Base-by-base conservation (phyloP, 2,113 vertebrate genomes). In the Donacobius atricapilla region DNA sequence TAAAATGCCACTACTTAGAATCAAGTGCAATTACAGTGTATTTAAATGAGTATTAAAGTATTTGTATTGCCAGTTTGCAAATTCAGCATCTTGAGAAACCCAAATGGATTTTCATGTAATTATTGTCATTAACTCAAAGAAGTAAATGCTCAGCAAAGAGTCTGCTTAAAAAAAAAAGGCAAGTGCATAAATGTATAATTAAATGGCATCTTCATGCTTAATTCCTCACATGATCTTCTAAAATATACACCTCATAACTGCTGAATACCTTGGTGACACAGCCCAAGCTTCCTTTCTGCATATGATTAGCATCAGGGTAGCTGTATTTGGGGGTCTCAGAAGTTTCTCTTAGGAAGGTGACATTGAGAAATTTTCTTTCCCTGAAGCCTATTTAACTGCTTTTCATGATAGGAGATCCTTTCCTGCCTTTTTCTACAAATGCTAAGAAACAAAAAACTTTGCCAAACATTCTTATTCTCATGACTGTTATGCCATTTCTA, bases 21-120 rank as follows among this genome's bases (percentile, higher is more conserved):
- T 87, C 83, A 90, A 93, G 90, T 77, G 92, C 78, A 91, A 96
- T 90, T 96, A 91, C 35, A 70, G 82, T 73, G 78, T 53, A 91
- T 95, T 94, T 97, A 85, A 94, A 95, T 88, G 37, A 58, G 79
- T 77, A 91, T 91, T 91, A 93, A 80, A 87, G 70, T 91, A 96
- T 94, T 96, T 97, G 82, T 90, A 93, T 80, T 94, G 58, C 78
- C 71, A 88, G 79, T 85, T 95, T 96, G 93, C 90, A 95, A 94
- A 96, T 95, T 87, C 93, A 94, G 89, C 91, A 86, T 90, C 87
- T 95, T 91, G 71, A 96, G 84, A 86, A 90, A 63, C 78, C 58
- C 13, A 0, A 93, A 96, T 73, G 93, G 84, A 95, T 95, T 95
- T 95, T 96, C 84, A 44, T 66, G 54, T 90, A 96, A 97, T 96